Evolutionary conservation across 2,888 invertebrate species (phyloP), one percentile per base, ranked within the genome.

Genomic region (Acronicta psi): DNA sequence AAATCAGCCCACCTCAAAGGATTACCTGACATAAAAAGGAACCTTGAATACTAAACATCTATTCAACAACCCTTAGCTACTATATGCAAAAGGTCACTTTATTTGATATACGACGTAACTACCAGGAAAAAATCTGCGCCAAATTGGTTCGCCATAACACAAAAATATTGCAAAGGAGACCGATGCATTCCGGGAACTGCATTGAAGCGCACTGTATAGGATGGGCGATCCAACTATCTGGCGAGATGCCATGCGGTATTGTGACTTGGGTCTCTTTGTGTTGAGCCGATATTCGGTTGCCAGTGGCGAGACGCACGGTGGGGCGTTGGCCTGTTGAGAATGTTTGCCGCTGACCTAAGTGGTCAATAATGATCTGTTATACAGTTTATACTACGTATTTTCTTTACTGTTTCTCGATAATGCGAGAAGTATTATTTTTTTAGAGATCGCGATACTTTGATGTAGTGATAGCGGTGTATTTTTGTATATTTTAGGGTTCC

Each of bases 351-450:
- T 90, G 92, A 92, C 91, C 92, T 87, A 89, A 92, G 91, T 91
- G 90, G 89, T 90, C 92, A 92, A 89, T 92, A 92, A 92, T 92
- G 92, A 92, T 92, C 89, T 91, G 89, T 89, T 92, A 88, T 90
- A 87, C 86, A 84, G 83, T 86, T 82, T 84, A 85, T 86, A 84
- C 82, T 81, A 79, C 82, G 81, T 84, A 86, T 88, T 86, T 86
- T 88, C 83, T 83, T 84, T 82, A 83, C 82, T 81, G 81, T 83
- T 85, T 83, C 77, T 80, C 75, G 80, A 84, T 86, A 84, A 80
- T 75, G 63, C 59, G 55, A 70, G 69, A 73, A 82, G 71, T 68
- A 69, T 47, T 77, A 75, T 75, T 77, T 81, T 75, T 77, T 73
- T 73, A 73, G 63, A 78, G 71, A 70, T 75, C 59, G 66, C 69